Evolutionary conservation across 2,797 vertebrate species (phyloP), one percentile per base, ranked within the genome.

Genomic region (Buceros bicornis): DNA sequence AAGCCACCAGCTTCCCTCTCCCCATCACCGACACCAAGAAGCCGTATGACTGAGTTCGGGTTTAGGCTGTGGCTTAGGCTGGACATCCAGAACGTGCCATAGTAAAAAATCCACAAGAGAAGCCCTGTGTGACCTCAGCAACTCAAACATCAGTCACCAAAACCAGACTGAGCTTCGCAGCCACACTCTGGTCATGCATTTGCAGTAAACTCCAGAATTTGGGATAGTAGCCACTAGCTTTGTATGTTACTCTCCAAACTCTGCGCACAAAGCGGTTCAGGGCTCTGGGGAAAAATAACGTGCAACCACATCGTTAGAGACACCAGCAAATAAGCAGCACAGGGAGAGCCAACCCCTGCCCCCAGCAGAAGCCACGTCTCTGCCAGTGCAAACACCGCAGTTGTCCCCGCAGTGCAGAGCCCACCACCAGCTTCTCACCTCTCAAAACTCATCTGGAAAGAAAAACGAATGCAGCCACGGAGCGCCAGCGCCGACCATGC

Each of bases 1-100:
- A 83, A 73, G 25, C 61, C 73, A 37, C 2, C 1, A 2, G 24
- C 45, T 43, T 12, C 45, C 72, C 80, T 26, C 6, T 43, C 37
- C 35, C 73, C 4, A 2, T 2, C 4, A 4, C 24, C 0, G 7
- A n/a, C 1, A 48, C 31, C 10, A 24, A 21, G 50, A 43, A 69
- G 56, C 67, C 3, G 1, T 11, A 16, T 17, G 10, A 8, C 66
- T 10, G 20, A 8, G 28, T 45, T 37, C 47, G 0, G 0, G 5
- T 40, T 13, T 5, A 82, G 62, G 61, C 80, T 83, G 64, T 26
- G 13, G 8, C 64, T 9, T 1, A 5, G 2, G 35, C 3, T 54
- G 28, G 80, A n/a, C 1, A 20, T 21, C 48, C 58, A 69, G 35
- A 20, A 65, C 87, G 72, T 2, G 12, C 11, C 16, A 15, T 1